Percentiles rank a stretch among this genome's conserved stretches.
Evolutionary conservation across 2,113 vertebrate species (phyloP).

Genomic region (Xiphophorus couchianus): DNA sequence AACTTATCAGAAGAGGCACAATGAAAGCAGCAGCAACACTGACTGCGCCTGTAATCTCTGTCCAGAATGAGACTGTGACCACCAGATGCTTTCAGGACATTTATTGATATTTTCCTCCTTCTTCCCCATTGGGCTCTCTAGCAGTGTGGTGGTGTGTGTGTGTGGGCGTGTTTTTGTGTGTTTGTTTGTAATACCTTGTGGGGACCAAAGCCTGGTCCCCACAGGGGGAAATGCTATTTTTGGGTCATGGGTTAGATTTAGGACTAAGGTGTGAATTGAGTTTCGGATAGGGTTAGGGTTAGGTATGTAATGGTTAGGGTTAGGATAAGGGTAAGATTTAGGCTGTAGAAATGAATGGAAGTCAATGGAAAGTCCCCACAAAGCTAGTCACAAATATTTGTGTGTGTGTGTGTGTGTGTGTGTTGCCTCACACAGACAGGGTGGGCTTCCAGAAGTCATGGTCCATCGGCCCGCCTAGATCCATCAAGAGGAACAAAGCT

Average conservation of each 20-base stretch:
- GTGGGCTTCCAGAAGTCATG: constrained; percentile 80
- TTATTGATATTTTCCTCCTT: constrained; percentile 37
- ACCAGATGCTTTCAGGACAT: constrained; percentile 65
- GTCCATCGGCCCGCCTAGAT: constrained; percentile 74
- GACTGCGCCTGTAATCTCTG: constrained; percentile 75
- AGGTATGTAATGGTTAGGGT: no score
- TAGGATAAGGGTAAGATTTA: no score
- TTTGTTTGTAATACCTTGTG: no score
- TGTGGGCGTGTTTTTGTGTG: no score
- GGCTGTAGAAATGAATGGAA: no score
- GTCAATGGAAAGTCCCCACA: no score
- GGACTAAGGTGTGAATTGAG: no score
- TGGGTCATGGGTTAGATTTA: no score
- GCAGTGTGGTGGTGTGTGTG: constrained; percentile 22
- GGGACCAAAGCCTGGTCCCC: no score
- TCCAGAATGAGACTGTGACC: constrained; percentile 79
- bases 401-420: constrained; percentile 59
- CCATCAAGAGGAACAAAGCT: constrained; percentile 81
- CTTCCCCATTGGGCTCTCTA: constrained; percentile 33
- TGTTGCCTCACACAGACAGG: constrained; percentile 70
- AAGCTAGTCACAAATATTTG: no score
- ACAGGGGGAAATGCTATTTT: no score
- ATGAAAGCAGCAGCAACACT: constrained; percentile 56
- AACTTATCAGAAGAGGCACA: constrained; percentile 75
- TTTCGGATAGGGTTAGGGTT: no score